phyloP scores from a whole-genome alignment of 1,140 invertebrate species.

The Meloidogyne chitwoodi region DNA sequence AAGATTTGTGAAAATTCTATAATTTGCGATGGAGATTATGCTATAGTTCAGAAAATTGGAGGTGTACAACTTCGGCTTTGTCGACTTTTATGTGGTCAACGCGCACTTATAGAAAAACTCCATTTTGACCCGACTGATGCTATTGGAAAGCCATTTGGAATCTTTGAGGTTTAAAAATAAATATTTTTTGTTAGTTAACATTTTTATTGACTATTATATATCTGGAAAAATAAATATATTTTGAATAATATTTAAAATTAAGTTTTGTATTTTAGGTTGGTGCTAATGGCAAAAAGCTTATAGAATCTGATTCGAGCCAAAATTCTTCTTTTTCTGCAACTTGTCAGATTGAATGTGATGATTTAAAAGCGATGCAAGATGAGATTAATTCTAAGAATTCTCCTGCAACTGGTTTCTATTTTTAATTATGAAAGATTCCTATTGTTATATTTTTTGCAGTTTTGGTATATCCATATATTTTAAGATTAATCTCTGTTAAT shows the following conservation, averaged over 20 bases:
- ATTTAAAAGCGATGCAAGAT: not conserved
- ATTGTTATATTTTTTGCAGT: no score
- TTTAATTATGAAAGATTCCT: not conserved
- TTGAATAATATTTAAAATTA: not conserved
- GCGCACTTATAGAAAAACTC: conserved; percentile 28
- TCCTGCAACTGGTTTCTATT: not conserved
- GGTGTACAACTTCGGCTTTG: conserved; percentile 33
- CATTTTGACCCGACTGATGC: conserved; percentile 24
- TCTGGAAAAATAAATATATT: no score
- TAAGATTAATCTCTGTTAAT: no score
- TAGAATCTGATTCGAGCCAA: not conserved
- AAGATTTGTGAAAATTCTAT: not conserved
- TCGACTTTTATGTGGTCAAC: conserved; percentile 20
- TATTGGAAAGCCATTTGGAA: conserved; percentile 29
- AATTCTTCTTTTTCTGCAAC: not conserved
- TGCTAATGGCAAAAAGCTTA: not conserved
- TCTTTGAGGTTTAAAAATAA: conserved; percentile 22
- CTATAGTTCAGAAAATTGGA: conserved; percentile 33
- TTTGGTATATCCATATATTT: no score
- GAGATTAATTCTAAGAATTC: not conserved
- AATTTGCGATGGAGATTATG: conserved; percentile 18
- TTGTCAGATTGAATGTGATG: not conserved
- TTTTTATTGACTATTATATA: not conserved
- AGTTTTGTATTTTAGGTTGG: not conserved
- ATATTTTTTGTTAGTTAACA: not conserved